Evolutionary conservation across 2,888 invertebrate genomes (phyloP).

Genomic region (Lithosia quadra): DNA sequence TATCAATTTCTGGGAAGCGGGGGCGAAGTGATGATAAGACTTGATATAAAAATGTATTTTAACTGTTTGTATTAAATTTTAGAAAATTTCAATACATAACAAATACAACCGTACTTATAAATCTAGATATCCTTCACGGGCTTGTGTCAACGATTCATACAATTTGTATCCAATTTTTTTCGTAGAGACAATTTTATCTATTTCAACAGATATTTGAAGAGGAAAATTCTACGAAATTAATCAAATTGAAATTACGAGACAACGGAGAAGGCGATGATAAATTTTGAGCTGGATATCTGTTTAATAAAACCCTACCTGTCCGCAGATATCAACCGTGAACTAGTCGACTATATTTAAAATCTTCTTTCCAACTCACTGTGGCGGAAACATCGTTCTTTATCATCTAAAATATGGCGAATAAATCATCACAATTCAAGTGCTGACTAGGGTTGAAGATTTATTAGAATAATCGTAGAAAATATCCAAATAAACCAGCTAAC

Average conservation of each 20-base stretch:
- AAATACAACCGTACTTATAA: no score
- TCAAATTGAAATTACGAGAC: background rate
- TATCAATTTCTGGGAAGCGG: background rate
- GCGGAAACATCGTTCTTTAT: conserved; percentile 41
- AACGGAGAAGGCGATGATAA: conserved; percentile 15
- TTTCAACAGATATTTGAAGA: background rate
- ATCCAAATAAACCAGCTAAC: conserved; percentile 31
- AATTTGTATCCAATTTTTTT: no score
- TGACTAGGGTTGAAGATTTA: conserved; percentile 49
- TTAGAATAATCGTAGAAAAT: conserved; percentile 39
- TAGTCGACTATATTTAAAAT: conserved; percentile 32
- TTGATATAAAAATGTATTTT: background rate
- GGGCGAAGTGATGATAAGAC: background rate
- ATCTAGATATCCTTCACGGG: no score
- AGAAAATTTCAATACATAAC: background rate
- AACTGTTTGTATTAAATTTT: background rate
- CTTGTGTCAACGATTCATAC: no score
- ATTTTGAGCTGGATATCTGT: conserved; percentile 20
- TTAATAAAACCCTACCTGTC: conserved; percentile 29
- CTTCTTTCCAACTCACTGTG: conserved; percentile 30
- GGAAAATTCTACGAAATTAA: background rate
- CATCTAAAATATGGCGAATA: conserved; percentile 45
- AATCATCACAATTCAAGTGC: conserved; percentile 44
- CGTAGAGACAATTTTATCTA: background rate
- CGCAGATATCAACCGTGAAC: conserved; percentile 3